Evolutionary conservation across 64 coral and sea anemone genomes (phyloP), one percentile per base, ranked within the genome.

Genomic region (Dendronephthya gigantea): DNA sequence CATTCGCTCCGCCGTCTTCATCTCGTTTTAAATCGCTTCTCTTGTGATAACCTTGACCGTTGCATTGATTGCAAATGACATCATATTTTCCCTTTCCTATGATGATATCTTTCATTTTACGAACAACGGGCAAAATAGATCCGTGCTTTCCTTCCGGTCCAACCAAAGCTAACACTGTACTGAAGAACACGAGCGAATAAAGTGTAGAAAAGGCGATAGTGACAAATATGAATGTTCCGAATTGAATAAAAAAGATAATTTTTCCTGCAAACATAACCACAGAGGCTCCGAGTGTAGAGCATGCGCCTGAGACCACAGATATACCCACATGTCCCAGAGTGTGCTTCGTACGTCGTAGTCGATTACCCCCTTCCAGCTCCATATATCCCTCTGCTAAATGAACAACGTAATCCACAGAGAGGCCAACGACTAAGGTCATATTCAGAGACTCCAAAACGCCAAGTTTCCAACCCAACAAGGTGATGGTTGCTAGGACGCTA

Each of bases 381-480:
- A 35, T 34, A 29, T 79, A 79, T 33, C 72, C 32, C 72, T 34
- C 72, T 16, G 37, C 36, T n/a, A 27, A 27, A 62, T 62, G 55
- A 1, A 62, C 3, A 22, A 62, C 55, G 25, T 62, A 62, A 23
- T 62, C 25, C 10, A 62, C 55, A 17, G 55, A 2, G 6, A 62
- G 25, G 7, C 55, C 55, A 7, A 62, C 19, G 2, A 62, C 55
- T n/a, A 62, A 27, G 6, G 16, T n/a, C 16, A 62, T 62, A 27
- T 3, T 62, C 7, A 10, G 55, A 62, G 16, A 62, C 25, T 62
- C 55, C 55, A 79, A 33, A 12, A 79, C 2, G 15, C 12, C 72
- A 35, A 79, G 72, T 79, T 79, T 79, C 72, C 72, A 79, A 79
- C 72, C 72, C 0, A 79, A 12, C n/a, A 75, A 75, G 9, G 69